A percentile compares a stretch with the other conserved stretches of the same genome.
Conservation (phyloP, 2,113 vertebrate genomes). For the Tetraodon nigroviridis region DNA sequence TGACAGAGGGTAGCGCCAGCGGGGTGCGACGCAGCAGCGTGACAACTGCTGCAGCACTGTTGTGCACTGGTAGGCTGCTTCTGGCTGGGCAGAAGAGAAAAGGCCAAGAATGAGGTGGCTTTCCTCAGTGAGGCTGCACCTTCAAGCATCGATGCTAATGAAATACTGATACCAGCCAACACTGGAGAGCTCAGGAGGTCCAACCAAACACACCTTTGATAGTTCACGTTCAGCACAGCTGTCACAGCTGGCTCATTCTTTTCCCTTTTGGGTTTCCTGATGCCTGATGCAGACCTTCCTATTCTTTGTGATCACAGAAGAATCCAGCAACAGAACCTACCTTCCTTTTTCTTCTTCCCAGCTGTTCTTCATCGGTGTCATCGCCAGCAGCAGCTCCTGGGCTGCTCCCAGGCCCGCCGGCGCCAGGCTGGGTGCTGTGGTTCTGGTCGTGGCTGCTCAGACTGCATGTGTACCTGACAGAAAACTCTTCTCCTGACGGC, state of each 20-base stretch:
- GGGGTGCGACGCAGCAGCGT: slow-evolving; percentile 64
- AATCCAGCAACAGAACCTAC: not conserved
- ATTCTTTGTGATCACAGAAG: no score
- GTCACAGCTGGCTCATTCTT: no score
- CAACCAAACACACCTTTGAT: no score
- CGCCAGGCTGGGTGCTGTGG: not conserved
- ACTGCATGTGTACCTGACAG: slow-evolving; percentile 80
- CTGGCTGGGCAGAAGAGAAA: slow-evolving; percentile 30
- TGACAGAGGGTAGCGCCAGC: slow-evolving; percentile 81
- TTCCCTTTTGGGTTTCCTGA: no score
- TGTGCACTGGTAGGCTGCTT: slow-evolving; percentile 57
- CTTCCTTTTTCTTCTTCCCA: slow-evolving; percentile 7
- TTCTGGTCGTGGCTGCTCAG: slow-evolving; percentile 65
- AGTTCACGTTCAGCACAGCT: no score
- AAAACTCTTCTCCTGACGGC: slow-evolving; percentile 77
- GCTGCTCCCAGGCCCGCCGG: slow-evolving; percentile 8
- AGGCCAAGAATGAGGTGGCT: not conserved
- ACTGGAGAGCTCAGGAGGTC: no score
- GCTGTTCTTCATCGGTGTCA: slow-evolving; percentile 6
- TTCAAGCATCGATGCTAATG: no score
- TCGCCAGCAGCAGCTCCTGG: not conserved
- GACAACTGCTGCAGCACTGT: slow-evolving; percentile 80
- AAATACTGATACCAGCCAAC: no score
- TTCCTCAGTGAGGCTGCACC: no score
- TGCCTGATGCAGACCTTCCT: no score